These are phyloP conservation scores for Hoplodrina blanda DNA, from an alignment of 2,888 invertebrate species.

Conservation along the genomic window DNA sequence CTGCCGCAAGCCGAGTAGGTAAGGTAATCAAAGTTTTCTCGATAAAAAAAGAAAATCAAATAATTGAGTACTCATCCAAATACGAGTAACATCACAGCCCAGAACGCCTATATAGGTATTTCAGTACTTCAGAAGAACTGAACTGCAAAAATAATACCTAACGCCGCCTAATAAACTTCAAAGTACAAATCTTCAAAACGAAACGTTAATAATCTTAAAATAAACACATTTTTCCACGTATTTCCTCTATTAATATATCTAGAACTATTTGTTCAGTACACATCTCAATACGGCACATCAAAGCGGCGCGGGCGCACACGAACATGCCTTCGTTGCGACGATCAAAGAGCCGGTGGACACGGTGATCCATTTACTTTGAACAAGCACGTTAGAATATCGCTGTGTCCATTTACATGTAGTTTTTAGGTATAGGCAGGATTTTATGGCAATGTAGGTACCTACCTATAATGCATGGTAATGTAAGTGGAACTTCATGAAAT, in stretches of 20 bases:
- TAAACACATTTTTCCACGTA: conserved; percentile 52
- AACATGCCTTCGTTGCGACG: conserved; percentile 40
- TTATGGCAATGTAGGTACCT: background rate
- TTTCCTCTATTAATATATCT: conserved; percentile 45
- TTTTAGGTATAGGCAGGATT: conserved; percentile 4
- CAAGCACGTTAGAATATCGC: conserved; percentile 44
- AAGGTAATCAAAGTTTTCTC: too few species aligned
- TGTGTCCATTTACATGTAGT: conserved; percentile 23
- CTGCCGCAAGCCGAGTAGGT: too few species aligned
- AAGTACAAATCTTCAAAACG: conserved; percentile 27
- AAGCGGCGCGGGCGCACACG: conserved; percentile 29
- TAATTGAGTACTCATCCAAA: background rate
- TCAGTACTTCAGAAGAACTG: conserved; percentile 9
- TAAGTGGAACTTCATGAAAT: background rate
- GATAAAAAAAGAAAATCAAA: too few species aligned
- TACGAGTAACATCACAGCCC: background rate
- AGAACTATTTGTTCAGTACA: conserved; percentile 46
- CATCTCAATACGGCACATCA: conserved; percentile 50
- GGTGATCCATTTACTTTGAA: conserved; percentile 58
- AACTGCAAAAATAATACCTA: conserved; percentile 25
- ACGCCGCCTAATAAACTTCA: conserved; percentile 26
- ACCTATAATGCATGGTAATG: conserved; percentile 6
- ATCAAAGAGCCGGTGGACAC: conserved; percentile 56
- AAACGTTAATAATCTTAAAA: conserved; percentile 40
- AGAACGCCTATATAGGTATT: background rate